Evolutionary conservation across 2,888 invertebrate genomes (phyloP), one percentile per base, ranked within the genome.

Genomic region (Lepetodrilus schrolli): DNA sequence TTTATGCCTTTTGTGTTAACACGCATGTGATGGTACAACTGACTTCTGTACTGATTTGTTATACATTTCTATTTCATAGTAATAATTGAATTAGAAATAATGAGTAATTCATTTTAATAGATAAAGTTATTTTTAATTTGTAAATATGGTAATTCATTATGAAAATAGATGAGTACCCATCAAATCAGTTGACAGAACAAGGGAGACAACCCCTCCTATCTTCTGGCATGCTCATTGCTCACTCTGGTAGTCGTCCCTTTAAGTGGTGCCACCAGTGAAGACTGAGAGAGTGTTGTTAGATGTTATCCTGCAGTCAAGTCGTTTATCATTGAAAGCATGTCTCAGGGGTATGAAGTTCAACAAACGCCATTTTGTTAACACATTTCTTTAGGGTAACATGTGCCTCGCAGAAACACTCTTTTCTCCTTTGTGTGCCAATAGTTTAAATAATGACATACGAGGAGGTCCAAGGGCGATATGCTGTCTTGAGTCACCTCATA

Each of bases 361-460:
- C 43, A 43, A 43, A 43, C 10, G 43, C 43, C 43, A 43, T 58
- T 58, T n/a, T 13, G 34, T 58, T 58, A 58, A 58, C 34, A 58
- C 58, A 34, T 58, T 58, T 30, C 30, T 30, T 58, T 58, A 7
- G 43, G 58, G n/a, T 58, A 30, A 58, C 34, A 30, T 58, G 58
- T 13, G 58, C n/a, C 58, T 17, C 34, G 17, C 17, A 58, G 58
- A 13, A 30, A 26, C 30, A 48, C 17, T 17, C 3, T 48, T 17
- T 48, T 58, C 34, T 30, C n/a, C 58, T 58, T 58, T 13, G 17
- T 43, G 43, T 17, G 23, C 26, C 30, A 2, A 34, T 30, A 58
- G 26, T 58, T 21, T 30, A 58, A 58, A 58, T 58, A 34, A 58
- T 30, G n/a, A 34, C 58, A 10, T 4, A 7, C 1, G 8, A 4